phyloP scores from a whole-genome alignment of 2,888 invertebrate genomes.

The Andrena bucephala region DNA sequence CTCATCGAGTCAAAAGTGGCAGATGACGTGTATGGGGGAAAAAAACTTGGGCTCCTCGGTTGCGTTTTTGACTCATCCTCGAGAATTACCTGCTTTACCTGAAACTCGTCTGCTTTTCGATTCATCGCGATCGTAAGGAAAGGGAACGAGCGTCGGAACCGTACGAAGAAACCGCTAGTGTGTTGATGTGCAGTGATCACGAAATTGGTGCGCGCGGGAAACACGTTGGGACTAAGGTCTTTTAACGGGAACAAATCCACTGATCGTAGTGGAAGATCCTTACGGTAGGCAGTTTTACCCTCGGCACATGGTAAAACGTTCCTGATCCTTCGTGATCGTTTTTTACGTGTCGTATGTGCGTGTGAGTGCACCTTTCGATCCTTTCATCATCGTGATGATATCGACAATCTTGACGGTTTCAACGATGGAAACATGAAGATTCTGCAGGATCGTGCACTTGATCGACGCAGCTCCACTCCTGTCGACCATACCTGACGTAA shows the following conservation, averaged over 20 bases:
- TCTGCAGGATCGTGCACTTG: slow-evolving; percentile 77
- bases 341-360: slow-evolving; percentile 12
- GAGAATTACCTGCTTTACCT: neutral
- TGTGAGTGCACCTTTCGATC: slow-evolving; percentile 25
- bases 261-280: slow-evolving; percentile 28
- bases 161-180: slow-evolving; percentile 42
- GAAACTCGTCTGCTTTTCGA: slow-evolving; percentile 11
- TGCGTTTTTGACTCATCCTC: neutral
- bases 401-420: slow-evolving; percentile 74
- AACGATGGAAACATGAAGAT: slow-evolving; percentile 84
- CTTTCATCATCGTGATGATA: slow-evolving; percentile 65
- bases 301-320: slow-evolving; percentile 12
- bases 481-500: slow-evolving; percentile 84
- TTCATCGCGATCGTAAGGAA: slow-evolving; percentile 1
- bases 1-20: neutral
- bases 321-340: slow-evolving; percentile 8
- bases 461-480: slow-evolving; percentile 77
- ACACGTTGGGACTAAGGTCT: slow-evolving; percentile 50
- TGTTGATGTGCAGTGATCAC: slow-evolving; percentile 67
- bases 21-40: neutral
- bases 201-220: slow-evolving; percentile 63
- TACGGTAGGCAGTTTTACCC: slow-evolving; percentile 10
- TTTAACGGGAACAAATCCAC: slow-evolving; percentile 6
- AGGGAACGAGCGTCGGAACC: slow-evolving; percentile 18
- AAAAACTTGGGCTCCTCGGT: slow-evolving; percentile 5